Conservation (phyloP, 2,113 vertebrate genomes). For the Dasyprocta punctata region DNA sequence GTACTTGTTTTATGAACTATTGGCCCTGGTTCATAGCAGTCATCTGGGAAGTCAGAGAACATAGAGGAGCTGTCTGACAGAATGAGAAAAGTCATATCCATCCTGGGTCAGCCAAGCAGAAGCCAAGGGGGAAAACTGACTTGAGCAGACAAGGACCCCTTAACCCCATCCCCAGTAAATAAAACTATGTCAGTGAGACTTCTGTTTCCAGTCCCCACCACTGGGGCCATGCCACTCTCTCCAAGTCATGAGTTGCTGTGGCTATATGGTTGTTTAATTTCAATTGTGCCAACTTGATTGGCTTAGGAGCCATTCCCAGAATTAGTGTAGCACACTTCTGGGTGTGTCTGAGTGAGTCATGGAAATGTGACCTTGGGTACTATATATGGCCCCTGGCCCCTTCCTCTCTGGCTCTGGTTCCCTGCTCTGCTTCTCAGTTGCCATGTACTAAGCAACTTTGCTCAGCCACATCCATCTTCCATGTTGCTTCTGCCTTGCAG, state of each 20-base stretch:
- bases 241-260: background rate
- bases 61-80: too few relatives aligned
- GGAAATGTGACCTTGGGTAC: background rate
- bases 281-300: background rate
- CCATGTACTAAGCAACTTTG: background rate
- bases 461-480: background rate
- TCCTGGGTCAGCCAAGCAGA: too few relatives aligned
- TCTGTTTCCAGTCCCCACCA: background rate
- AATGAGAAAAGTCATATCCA: too few relatives aligned
- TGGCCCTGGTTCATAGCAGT: too few relatives aligned
- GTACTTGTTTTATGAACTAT: too few relatives aligned
- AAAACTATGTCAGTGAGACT: too few relatives aligned
- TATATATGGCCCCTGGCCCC: background rate
- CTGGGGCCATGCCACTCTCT: background rate
- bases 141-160: too few relatives aligned
- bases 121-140: too few relatives aligned
- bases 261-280: background rate
- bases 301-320: background rate
- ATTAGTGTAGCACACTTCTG: background rate
- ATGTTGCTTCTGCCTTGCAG: background rate
- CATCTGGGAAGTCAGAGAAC: too few relatives aligned
- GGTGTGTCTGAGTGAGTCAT: background rate
- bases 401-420: background rate
- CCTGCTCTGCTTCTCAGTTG: background rate
- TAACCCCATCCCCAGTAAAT: too few relatives aligned